These are phyloP conservation scores for Actinia equina DNA, from an alignment of 64 coral and sea anemone species.

Conservation along the genomic window DNA sequence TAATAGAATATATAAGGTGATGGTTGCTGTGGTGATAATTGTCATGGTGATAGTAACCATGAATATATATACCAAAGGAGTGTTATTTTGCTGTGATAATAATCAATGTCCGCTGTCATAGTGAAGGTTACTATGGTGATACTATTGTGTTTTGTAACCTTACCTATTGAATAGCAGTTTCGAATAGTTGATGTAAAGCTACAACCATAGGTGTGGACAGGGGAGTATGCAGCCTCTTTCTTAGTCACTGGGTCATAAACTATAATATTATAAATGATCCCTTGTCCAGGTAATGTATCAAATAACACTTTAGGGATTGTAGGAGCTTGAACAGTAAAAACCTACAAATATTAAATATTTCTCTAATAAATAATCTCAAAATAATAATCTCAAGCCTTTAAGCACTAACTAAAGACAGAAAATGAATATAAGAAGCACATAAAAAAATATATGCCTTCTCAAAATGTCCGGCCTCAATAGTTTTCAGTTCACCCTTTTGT, in stretches of 20 bases:
- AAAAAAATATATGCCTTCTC: too few species aligned
- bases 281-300: slow-evolving; percentile 74
- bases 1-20: background rate
- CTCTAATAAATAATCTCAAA: too few species aligned
- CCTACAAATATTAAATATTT: background rate
- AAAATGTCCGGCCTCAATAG: too few species aligned
- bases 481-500: too few species aligned
- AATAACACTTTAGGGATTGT: slow-evolving; percentile 50
- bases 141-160: background rate
- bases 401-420: too few species aligned
- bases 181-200: slow-evolving; percentile 75
- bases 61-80: background rate
- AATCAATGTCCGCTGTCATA: background rate
- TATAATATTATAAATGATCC: slow-evolving; percentile 84
- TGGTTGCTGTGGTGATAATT: background rate
- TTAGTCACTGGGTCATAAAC: slow-evolving; percentile 67
- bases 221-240: slow-evolving; percentile 84
- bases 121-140: background rate
- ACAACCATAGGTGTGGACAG: slow-evolving; percentile 70
- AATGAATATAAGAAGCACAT: too few species aligned
- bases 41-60: background rate
- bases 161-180: slow-evolving; percentile 73
- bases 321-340: slow-evolving; percentile 28
- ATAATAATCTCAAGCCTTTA: too few species aligned
- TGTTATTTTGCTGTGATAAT: background rate